These are phyloP conservation scores for Nothura maculosa DNA, from an alignment of 2,797 vertebrate genomes.

Conservation along the genomic window DNA sequence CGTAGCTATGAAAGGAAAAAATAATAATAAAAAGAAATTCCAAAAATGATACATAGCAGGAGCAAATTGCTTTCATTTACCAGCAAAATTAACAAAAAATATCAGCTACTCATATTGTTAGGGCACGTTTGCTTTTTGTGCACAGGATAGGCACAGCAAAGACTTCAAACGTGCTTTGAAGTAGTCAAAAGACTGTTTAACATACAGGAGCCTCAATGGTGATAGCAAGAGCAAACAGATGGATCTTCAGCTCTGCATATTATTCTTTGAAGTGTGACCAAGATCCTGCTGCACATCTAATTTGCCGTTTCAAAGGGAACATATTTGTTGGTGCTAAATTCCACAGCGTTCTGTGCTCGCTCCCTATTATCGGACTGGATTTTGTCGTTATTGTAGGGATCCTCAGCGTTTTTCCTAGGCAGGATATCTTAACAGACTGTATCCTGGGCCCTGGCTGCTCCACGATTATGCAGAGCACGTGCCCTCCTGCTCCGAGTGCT, in stretches of 20 bases:
- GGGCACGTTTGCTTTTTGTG: constrained; percentile 60
- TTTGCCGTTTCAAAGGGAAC: constrained; percentile 79
- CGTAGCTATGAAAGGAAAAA: constrained; percentile 86
- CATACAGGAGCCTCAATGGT: constrained; percentile 58
- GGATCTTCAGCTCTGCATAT: constrained; percentile 68
- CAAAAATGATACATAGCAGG: constrained; percentile 33
- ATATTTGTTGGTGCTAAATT: constrained; percentile 72
- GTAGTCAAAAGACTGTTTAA: constrained; percentile 78
- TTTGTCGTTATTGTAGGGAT: constrained; percentile 32
- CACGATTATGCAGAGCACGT: constrained; percentile 7
- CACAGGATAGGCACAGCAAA: constrained; percentile 50
- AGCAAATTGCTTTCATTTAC: constrained; percentile 51
- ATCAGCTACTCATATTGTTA: constrained; percentile 47
- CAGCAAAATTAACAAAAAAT: constrained; percentile 24
- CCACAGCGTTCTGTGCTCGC: constrained; percentile 22
- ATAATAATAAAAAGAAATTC: neutral
- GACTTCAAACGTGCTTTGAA: constrained; percentile 81
- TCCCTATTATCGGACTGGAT: constrained; percentile 36
- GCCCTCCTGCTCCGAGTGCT: constrained; percentile 7
- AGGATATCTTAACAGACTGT: neutral
- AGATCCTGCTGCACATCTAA: constrained; percentile 76
- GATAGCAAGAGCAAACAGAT: constrained; percentile 71
- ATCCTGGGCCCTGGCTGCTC: neutral
- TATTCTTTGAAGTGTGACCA: constrained; percentile 79
- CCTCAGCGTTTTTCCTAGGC: neutral